Base-by-base conservation (phyloP, 2,888 invertebrate species). In the Toxonevra muliebris region DNA sequence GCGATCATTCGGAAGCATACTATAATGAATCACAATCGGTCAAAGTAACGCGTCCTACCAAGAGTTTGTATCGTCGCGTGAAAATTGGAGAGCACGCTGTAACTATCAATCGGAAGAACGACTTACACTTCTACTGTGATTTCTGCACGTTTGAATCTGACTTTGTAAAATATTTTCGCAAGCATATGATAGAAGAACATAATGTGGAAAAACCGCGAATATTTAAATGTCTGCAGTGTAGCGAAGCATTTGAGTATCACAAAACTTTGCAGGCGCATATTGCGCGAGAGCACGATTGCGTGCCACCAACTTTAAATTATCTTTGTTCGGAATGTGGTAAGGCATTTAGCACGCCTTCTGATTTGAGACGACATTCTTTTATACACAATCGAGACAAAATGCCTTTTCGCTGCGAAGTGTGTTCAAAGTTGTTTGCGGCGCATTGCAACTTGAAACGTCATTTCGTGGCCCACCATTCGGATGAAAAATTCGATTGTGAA, bases 301-400 rank as follows among this genome's bases (percentile, higher is more conserved):
- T 50, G 10, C 45, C 57, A 19, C 40, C 48, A 5, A 42, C 52
- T 10, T 40, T 50, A 41, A 65, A 65, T 50, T 58, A 52, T 52
- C 58, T 65, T 12, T 65, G 65, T 55, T 65, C 65, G 30, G 65
- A 65, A 50, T 65, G 65, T 50, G 65, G 65, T 8, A 65, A 65
- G 48, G 58, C 57, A 30, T 65, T 65, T 43, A 50, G 52, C 17
- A 58, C 58, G 19, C 65, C 50, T 13, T 58, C 50, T 50, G 30
- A 57, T 11, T 42, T 65, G 17, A 58, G 40, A 7, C 57, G 57
- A 65, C 65, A 65, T 17, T 58, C 58, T 57, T 58, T 58, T 19
- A 42, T 65, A 9, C 65, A 65, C 41, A 65, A 57, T 19, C 52
- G 58, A 5, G 65, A 65, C 41, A 57, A 57, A 12, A 40, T 65